Conservation (phyloP, 2,888 invertebrate species). For the Oithona nana region DNA sequence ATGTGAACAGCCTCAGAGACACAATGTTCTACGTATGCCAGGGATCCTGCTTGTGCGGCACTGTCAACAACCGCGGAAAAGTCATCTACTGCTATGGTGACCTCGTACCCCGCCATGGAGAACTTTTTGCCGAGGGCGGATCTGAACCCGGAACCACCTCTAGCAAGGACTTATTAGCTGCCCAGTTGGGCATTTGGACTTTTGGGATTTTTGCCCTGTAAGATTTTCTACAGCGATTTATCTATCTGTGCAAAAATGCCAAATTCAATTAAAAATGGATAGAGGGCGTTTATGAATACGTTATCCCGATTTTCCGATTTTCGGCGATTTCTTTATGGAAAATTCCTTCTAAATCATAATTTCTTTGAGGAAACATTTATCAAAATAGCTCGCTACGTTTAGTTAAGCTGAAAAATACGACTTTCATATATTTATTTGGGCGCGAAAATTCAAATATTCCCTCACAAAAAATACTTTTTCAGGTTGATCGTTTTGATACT, state of each 20-base stretch:
- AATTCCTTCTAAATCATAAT: not conserved
- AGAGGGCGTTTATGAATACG: too few relatives aligned
- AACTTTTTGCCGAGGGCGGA: conserved; percentile 2
- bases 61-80: conserved; percentile 9
- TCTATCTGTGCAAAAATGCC: too few relatives aligned
- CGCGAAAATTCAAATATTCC: too few relatives aligned
- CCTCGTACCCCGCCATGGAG: conserved; percentile 11
- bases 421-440: too few relatives aligned
- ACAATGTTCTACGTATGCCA: conserved; percentile 15
- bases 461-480: too few relatives aligned
- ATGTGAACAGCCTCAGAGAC: conserved; percentile 1
- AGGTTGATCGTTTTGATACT: conserved; percentile 14
- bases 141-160: not conserved
- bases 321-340: too few relatives aligned
- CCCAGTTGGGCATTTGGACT: conserved; percentile 4
- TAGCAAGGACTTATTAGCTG: conserved; percentile 9
- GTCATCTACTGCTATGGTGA: conserved; percentile 17
- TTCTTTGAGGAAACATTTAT: not conserved
- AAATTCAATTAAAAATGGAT: too few relatives aligned
- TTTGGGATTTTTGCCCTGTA: conserved; percentile 14
- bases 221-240: too few relatives aligned
- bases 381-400: too few relatives aligned
- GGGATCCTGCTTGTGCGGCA: conserved; percentile 12
- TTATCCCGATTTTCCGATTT: too few relatives aligned
- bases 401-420: too few relatives aligned